Conservation (phyloP, 37 sponge, comb jelly and placozoan genomes). For the Trichoplax adhaerens region DNA sequence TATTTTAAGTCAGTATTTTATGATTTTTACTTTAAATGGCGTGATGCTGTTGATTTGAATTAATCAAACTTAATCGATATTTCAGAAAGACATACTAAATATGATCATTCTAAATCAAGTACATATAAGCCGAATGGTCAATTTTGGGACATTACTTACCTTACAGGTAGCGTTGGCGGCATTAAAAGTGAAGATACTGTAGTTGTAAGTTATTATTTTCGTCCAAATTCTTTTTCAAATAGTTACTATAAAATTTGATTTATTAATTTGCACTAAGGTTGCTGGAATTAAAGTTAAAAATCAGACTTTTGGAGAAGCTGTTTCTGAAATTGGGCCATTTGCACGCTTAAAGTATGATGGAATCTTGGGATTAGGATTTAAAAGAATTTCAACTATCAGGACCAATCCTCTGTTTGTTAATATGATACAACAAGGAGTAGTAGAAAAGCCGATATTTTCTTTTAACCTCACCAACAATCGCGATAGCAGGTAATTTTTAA, state of each 20-base stretch:
- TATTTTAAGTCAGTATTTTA: too few species aligned
- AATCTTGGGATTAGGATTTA: constrained; percentile 82
- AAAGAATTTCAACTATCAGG: constrained; percentile 51
- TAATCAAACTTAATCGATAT: too few species aligned
- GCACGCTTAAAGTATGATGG: constrained; percentile 88
- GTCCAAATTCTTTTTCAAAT: too few species aligned
- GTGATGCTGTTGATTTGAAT: too few species aligned
- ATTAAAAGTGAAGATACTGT: too few species aligned
- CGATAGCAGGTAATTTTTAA: too few species aligned
- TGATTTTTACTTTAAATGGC: too few species aligned
- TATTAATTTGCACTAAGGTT: too few species aligned
- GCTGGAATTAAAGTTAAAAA: not conserved
- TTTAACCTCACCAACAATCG: constrained; percentile 29
- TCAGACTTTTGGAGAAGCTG: constrained; percentile 79
- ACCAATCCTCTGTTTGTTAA: constrained; percentile 63
- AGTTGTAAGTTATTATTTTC: too few species aligned
- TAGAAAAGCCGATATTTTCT: constrained; percentile 47
- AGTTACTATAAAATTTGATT: too few species aligned
- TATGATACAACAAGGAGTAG: constrained; percentile 59
- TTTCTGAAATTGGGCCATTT: constrained; percentile 66
- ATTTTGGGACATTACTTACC: constrained; percentile 10
- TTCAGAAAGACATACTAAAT: too few species aligned
- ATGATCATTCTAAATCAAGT: constrained; percentile 15
- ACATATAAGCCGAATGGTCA: constrained; percentile 17
- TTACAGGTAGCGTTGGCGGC: too few species aligned